Base-by-base conservation (phyloP, 2,797 vertebrate genomes). In the Arctocebus calabarensis region DNA sequence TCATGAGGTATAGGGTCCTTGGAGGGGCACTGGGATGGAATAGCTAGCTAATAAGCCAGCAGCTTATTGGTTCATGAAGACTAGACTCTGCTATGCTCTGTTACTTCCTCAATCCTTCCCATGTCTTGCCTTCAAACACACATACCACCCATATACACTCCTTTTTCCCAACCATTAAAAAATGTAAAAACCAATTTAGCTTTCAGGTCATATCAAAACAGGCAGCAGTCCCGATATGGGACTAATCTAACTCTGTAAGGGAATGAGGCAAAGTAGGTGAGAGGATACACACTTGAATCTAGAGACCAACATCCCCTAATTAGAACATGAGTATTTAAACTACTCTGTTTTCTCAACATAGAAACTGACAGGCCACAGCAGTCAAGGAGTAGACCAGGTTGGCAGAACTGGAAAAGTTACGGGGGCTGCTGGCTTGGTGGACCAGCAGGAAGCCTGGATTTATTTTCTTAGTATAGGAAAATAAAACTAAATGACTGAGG, bases 291-390 rank as follows among this genome's bases (percentile, higher is more conserved):
- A 94, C 17, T 74, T 74, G 20, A 90, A 85, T 71, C 45, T n/a
- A 85, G 16, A 82, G 27, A 90, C 37, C 64, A 92, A 71, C 1
- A 25, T 37, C 22, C 6, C 20, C 52, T 64, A 29, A n/a, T 88
- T 55, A 95, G 75, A 94, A 96, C 10, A 19, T 97, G 32, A 16
- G 92, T 62, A 61, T 66, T 94, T 75, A 85, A 86, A 14, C 29
- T 81, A 68, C 14, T 81, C 19, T 52, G 27, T 74, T 94, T 94
- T 94, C 84, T 94, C 68, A 20, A 85, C 43, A 70, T 32, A 55
- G 27, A 96, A 81, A 83, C 34, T 55, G 23, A 43, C 9, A 84
- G 66, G 68, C 16, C 27, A 70, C 55, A 55, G 12, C 3, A 64
- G 8, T 37, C 25, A 23, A 43, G 55, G 37, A 78, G 12, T 23